Conservation (phyloP, 1,140 invertebrate genomes). For the Paralvinella palmiformis region DNA sequence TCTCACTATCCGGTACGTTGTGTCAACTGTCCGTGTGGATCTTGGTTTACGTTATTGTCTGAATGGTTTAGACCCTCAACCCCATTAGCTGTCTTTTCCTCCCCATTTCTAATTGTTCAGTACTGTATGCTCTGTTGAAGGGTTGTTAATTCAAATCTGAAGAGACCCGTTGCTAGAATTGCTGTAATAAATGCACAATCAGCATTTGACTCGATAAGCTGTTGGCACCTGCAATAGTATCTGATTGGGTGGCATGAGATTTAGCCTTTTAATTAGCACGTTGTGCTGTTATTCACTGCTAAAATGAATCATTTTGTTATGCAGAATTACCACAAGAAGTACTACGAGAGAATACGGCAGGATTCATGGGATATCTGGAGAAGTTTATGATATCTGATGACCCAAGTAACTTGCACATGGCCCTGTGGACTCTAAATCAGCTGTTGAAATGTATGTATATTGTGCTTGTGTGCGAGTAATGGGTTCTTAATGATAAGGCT, state of each 20-base stretch:
- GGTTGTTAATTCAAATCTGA: not conserved
- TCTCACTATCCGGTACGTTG: constrained; percentile 30
- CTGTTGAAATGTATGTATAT: constrained; percentile 30
- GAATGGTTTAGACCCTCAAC: not conserved
- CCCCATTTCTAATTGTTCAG: not conserved
- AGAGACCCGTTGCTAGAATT: not conserved
- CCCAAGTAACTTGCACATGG: constrained; percentile 34
- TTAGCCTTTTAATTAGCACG: not conserved
- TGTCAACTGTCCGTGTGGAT: not conserved
- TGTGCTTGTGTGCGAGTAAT: not conserved
- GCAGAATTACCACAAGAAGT: constrained; percentile 26
- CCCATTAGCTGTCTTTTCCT: not conserved
- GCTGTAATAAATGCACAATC: not conserved
- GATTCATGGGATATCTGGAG: constrained; percentile 34
- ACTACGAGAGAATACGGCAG: constrained; percentile 25
- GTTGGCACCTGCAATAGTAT: not conserved
- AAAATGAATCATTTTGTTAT: constrained; percentile 15
- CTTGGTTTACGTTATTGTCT: not conserved
- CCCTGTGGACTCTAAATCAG: constrained; percentile 35
- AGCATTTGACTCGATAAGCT: not conserved
- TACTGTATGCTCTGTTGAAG: not conserved
- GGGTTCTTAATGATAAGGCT: no score
- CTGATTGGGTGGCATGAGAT: not conserved
- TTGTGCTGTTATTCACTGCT: not conserved
- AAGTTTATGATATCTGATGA: constrained; percentile 33